Percentiles rank a stretch among this genome's conserved stretches.
phyloP scores from a whole-genome alignment of 1,140 invertebrate genomes.

The Scaptomyza pallida region DNA sequence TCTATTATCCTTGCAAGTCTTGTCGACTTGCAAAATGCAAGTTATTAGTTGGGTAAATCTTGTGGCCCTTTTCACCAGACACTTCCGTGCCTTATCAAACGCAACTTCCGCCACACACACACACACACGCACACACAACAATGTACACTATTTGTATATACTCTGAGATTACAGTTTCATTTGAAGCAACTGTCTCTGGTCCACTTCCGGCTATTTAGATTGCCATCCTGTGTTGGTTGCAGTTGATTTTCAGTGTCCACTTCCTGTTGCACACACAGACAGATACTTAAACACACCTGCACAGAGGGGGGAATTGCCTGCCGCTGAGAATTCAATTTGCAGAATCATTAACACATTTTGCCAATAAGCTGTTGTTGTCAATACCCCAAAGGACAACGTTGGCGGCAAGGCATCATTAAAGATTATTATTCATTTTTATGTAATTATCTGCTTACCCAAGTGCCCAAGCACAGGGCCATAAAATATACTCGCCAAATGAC shows the following conservation, averaged over 20 bases:
- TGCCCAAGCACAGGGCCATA: constrained; percentile 29
- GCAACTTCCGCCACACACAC: constrained; percentile 64
- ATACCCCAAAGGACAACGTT: constrained; percentile 54
- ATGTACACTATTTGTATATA: neutral
- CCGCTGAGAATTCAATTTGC: constrained; percentile 66
- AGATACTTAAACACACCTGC: neutral
- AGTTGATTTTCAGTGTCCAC: constrained; percentile 59
- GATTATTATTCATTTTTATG: constrained; percentile 82
- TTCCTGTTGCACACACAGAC: constrained; percentile 30
- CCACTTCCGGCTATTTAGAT: constrained; percentile 72
- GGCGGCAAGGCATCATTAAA: constrained; percentile 41
- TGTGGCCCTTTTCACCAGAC: constrained; percentile 24
- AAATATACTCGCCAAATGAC: constrained; percentile 31
- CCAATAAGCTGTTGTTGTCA: constrained; percentile 74
- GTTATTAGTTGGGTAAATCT: constrained; percentile 36
- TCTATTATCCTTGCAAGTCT: constrained; percentile 10
- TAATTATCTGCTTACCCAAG: constrained; percentile 73
- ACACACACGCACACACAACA: constrained; percentile 46
- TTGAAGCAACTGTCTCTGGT: constrained; percentile 36
- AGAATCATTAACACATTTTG: constrained; percentile 79
- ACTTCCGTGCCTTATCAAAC: constrained; percentile 73
- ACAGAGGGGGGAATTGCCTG: neutral
- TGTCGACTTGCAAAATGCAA: constrained; percentile 4
- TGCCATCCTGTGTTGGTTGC: constrained; percentile 66
- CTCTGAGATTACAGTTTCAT: constrained; percentile 31